Evolutionary conservation across 2,888 invertebrate genomes (phyloP), one percentile per base, ranked within the genome.

Genomic region (Xestoiulus laeticollis): DNA sequence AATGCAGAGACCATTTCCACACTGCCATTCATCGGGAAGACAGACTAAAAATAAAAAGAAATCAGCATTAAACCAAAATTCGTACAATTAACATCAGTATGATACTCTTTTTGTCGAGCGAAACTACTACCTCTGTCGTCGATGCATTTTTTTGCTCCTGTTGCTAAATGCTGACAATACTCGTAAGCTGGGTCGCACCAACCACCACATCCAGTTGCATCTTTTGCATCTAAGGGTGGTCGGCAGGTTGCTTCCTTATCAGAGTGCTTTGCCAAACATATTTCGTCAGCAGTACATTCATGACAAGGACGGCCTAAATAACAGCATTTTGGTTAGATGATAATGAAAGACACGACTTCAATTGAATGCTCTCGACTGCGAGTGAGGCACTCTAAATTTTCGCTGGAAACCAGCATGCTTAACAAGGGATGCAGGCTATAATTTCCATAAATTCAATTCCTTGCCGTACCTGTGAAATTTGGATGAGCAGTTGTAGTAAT

Each of bases 1-100:
- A 85, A 96, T 94, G 91, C 96, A 96, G 88, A 95, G 93, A 26
- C 94, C 94, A 90, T 95, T 95, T n/a, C 94, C 94, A 91, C 96
- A 96, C 87, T 94, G 94, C 94, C 95, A 96, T 90, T 95, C 94
- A 88, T 94, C 93, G 43, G 93, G 92, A 22, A 94, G 93, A 90
- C 96, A 96, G 87, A 94, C 93, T 84, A 93, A 68, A 78, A 78
- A 78, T 30, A 1, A 22, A 14, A 78, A 14, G 30, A 26, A 59
- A 22, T 2, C 14, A 10, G 78, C 5, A 14, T 78, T 26, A 78
- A 26, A 0, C 10, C 14, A 2, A 8, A 78, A 22, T 14, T 78
- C 78, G 12, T 14, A 78, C 78, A 1, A 12, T 22, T 78, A 78
- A 10, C 12, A 0, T 78, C 78, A 30, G 22, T 30, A 78, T 30